Base-by-base conservation (phyloP, 2,888 invertebrate genomes). In the Luperina testacea region DNA sequence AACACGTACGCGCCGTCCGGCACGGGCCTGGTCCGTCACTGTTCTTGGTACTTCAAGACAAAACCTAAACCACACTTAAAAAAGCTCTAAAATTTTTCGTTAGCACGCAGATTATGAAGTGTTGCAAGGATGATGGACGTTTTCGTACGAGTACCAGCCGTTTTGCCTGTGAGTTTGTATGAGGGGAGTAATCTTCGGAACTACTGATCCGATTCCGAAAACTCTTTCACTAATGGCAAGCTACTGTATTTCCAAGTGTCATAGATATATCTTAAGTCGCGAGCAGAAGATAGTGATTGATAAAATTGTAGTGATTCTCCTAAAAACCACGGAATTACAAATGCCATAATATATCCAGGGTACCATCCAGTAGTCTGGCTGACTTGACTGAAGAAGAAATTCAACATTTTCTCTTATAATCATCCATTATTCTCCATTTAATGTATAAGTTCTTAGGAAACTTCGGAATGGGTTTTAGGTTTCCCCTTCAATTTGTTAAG, bases 401-500 rank as follows among this genome's bases (percentile, higher is more conserved):
- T 64, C 11, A 11, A 38, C 24, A 24, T 13, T 24, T 42, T 42
- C 24, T 20, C 15, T 24, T 24, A 42, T 42, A 48, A 51, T 68
- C 38, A 48, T 32, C 32, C 32, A 32, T 32, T 32, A 32, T 32
- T 32, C 32, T 32, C 32, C 5, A 17, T 38, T 51, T 5, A n/a
- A 38, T 68, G 24, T 51, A 13, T 17, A 73, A 68, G 68, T 73
- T 73, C 68, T n/a, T 67, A 24, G 32, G 32, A 68, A 51, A 73
- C 32, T 73, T 73, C 2, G 38, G 17, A 8, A 48, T n/a, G n/a
- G 17, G 48, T 68, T 73, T 73, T 68, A 68, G 6, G 51, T 48
- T 73, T 73, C n/a, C 32, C 17, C 38, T 1, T 51, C 48, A 68
- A 38, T 73, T 67, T n/a, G 17, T 48, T 38, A 68, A 48, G 7